A percentile compares a stretch with the other conserved stretches of the same genome.
phyloP scores from a whole-genome alignment of 1,140 invertebrate species.

The Spodoptera litura region DNA sequence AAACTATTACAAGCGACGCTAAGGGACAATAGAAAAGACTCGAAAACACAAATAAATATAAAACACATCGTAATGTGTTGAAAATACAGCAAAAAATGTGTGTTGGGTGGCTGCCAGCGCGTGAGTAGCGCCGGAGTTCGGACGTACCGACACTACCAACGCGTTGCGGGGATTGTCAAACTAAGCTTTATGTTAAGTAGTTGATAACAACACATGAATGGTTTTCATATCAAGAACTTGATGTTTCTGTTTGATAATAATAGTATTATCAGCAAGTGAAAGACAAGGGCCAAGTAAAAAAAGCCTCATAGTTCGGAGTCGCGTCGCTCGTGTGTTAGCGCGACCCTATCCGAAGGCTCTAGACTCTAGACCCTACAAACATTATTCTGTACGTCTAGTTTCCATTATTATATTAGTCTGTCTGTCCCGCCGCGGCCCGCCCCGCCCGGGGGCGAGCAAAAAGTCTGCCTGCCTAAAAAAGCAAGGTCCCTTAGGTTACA shows the following conservation, averaged over 20 bases:
- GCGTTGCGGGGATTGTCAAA: slow-evolving; percentile 13
- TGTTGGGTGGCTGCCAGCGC: slow-evolving; percentile 22
- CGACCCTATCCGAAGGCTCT: neutral
- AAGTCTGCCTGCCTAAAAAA: slow-evolving; percentile 37
- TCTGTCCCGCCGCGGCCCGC: slow-evolving; percentile 26
- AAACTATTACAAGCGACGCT: neutral
- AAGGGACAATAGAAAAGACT: neutral
- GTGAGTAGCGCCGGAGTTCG: slow-evolving; percentile 5
- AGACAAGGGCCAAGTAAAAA: neutral
- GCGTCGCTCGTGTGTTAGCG: neutral
- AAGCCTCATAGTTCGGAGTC: neutral
- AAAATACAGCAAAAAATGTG: slow-evolving; percentile 34
- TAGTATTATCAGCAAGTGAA: neutral
- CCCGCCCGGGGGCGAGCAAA: slow-evolving; percentile 23
- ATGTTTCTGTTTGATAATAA: too few relatives aligned
- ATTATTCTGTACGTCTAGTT: slow-evolving; percentile 47
- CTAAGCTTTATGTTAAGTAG: neutral
- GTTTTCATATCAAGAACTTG: neutral
- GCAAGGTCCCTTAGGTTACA: slow-evolving; percentile 40
- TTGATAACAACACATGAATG: neutral
- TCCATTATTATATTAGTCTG: slow-evolving; percentile 51
- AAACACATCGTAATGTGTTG: slow-evolving; percentile 17
- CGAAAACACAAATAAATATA: slow-evolving; percentile 1
- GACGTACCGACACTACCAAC: neutral
- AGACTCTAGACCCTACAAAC: slow-evolving; percentile 33